Evolutionary conservation across 2,797 vertebrate genomes (phyloP).

Genomic region (Xenentodon cancila): DNA sequence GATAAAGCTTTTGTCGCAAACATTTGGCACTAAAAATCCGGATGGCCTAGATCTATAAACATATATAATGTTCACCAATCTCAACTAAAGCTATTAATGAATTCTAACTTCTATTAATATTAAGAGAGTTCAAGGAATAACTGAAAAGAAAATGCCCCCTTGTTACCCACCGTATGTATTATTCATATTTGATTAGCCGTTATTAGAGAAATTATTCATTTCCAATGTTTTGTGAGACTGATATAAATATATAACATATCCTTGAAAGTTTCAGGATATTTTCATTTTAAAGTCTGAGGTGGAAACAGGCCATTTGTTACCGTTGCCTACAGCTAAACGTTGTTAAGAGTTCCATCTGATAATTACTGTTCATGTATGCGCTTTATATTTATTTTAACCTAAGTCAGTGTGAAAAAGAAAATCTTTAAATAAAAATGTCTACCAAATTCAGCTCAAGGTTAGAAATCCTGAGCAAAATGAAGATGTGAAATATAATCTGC

Average conservation of each 20-base stretch:
- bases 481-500: conserved; percentile 12
- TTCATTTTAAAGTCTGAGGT: no score
- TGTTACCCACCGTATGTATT: neutral
- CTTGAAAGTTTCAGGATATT: no score
- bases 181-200: neutral
- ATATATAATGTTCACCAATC: conserved; percentile 1
- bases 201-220: neutral
- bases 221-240: no score
- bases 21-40: conserved; percentile 61
- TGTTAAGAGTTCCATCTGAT: conserved; percentile 4
- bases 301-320: neutral
- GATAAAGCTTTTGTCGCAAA: conserved; percentile 51
- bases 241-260: no score
- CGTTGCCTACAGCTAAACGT: neutral
- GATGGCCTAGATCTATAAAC: conserved; percentile 18
- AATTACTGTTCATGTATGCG: neutral
- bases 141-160: neutral
- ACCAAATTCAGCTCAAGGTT: conserved; percentile 7
- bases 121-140: neutral
- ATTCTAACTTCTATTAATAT: neutral
- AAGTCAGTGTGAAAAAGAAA: neutral
- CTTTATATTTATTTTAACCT: neutral
- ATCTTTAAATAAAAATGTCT: no score
- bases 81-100: no score
- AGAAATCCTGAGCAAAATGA: conserved; percentile 11